Evolutionary conservation across 1,140 invertebrate species (phyloP).

Genomic region (Teleogryllus occipitalis): DNA sequence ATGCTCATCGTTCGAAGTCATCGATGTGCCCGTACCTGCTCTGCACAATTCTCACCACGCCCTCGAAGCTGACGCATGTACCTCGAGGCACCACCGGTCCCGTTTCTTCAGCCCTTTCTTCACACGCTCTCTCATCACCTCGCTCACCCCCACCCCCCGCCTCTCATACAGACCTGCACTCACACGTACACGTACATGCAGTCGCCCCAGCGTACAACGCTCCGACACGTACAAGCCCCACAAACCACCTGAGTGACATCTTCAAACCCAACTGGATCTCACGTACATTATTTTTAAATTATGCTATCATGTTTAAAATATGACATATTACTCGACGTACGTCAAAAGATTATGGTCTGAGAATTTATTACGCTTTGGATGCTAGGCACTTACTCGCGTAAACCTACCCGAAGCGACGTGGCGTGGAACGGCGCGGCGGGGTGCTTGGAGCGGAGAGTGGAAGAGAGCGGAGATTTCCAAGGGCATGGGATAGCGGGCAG

Average conservation of each 20-base stretch:
- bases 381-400: not conserved
- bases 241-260: not conserved
- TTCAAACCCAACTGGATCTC: not conserved
- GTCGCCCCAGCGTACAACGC: not conserved
- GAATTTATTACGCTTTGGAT: slow-evolving; percentile 1
- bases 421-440: too few relatives aligned
- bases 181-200: not conserved
- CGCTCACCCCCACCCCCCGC: too few relatives aligned
- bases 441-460: too few relatives aligned
- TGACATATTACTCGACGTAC: not conserved
- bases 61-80: not conserved
- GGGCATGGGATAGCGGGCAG: too few relatives aligned
- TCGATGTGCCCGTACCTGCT: not conserved
- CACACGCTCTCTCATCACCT: not conserved
- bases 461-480: too few relatives aligned
- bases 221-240: not conserved
- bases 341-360: not conserved
- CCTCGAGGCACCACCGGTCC: too few relatives aligned
- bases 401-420: not conserved
- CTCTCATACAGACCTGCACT: not conserved
- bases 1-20: not conserved
- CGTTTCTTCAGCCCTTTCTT: not conserved
- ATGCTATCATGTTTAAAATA: not conserved
- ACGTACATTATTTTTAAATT: slow-evolving; percentile 2
- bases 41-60: not conserved